Base-by-base conservation (phyloP, 2,888 invertebrate species). In the Caenorhabditis parvicauda region DNA sequence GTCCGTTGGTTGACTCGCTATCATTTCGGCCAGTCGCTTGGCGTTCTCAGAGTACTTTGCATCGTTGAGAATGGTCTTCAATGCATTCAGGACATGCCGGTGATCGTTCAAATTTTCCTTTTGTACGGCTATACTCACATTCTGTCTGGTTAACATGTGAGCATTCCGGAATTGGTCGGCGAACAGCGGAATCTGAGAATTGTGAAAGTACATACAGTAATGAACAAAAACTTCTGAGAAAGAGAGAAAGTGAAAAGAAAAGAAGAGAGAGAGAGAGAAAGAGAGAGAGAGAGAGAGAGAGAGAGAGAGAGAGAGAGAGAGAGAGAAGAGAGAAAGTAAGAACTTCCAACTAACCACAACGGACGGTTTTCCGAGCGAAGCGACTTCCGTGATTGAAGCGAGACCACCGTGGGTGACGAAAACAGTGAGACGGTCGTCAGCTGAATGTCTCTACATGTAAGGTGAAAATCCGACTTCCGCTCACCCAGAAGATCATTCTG, bases 401-500 rank as follows among this genome's bases (percentile, higher is more conserved):
- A 60, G 47, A 3, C 60, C 60, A 27, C 60, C 60, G 42, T 60
- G 60, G 24, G 60, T 60, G 14, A 60, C 19, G 39, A 60, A 60
- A 9, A 56, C 12, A 9, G 28, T 49, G 19, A 60, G 39, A 21
- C 60, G 21, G 1, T 32, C 14, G 37, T 60, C 60, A 22, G 53
- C 55, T 44, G 22, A 25, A 44, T 6, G 14, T 9, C 24, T 19
- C 7, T 9, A n/a, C 17, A 44, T 25, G 9, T 9, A 7, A 21
- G 25, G 6, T 19, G 44, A 7, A 7, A 6, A 14, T 19, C 7
- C 17, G 9, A 21, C 5, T 21, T n/a, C 19, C 12, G 4, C 22
- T 19, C 19, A 47, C 64, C 63, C 1, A 72, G 45, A 7, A 73
- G 41, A 25, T 64, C 63, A 38, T 59, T 64, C 48, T 73, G 73